A percentile compares a stretch with the other conserved stretches of the same genome.
phyloP scores from a whole-genome alignment of 2,113 vertebrate genomes.

The Hyperopisus bebe region DNA sequence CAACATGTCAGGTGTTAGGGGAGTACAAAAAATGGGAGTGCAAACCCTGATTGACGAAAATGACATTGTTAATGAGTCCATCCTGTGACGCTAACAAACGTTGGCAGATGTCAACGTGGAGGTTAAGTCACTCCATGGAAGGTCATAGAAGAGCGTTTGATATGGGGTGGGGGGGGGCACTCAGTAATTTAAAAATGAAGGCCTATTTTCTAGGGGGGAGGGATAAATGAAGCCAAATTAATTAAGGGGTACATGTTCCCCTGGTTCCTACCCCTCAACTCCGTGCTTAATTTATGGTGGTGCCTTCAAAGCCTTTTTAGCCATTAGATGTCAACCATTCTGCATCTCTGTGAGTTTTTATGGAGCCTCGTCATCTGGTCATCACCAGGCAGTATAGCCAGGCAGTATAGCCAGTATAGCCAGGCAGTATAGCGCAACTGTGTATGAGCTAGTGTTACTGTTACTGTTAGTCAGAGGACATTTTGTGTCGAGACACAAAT shows the following conservation, averaged over 20 bases:
- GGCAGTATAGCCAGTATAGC: too few relatives aligned
- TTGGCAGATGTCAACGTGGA: not conserved
- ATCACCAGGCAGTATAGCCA: constrained; percentile 31
- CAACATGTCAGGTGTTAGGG: not conserved
- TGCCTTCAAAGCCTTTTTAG: not conserved
- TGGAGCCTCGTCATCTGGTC: constrained; percentile 29
- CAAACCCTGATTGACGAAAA: not conserved
- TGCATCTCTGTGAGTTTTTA: constrained; percentile 25
- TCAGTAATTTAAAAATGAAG: not conserved
- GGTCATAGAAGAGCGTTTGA: not conserved
- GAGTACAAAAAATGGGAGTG: not conserved
- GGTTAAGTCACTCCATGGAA: not conserved
- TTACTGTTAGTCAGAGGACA: too few relatives aligned
- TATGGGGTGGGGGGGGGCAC: not conserved
- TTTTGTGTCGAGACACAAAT: not conserved
- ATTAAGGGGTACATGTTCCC: not conserved
- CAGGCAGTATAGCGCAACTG: too few relatives aligned
- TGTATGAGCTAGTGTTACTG: too few relatives aligned
- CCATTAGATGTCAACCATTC: constrained; percentile 30
- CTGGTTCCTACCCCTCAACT: not conserved
- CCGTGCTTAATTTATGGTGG: constrained; percentile 7
- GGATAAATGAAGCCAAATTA: not conserved
- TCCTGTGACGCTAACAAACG: not conserved
- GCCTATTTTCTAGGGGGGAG: not conserved
- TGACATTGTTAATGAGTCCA: not conserved